Conservation (phyloP, 2,113 vertebrate genomes). For the Lamprologus tigripictilis region DNA sequence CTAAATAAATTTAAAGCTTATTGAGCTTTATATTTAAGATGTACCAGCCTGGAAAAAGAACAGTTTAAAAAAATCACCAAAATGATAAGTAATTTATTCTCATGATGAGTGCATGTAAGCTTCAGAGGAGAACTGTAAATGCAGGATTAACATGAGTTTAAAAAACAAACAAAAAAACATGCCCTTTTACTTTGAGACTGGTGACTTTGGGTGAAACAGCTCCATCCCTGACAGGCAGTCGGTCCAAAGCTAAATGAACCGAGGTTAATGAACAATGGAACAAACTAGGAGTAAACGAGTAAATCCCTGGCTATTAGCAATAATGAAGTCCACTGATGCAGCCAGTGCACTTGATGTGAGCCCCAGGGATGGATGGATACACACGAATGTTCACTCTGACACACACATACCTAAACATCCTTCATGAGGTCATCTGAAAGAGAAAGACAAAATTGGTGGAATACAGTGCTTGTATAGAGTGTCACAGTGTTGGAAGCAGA, state of each 20-base stretch:
- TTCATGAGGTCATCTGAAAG: background rate
- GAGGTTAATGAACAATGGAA: constrained; percentile 50
- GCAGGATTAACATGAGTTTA: background rate
- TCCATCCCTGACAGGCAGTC: background rate
- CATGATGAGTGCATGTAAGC: background rate
- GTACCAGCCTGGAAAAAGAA: background rate
- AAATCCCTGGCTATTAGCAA: constrained; percentile 25
- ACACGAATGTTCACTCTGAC: background rate
- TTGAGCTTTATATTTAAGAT: background rate
- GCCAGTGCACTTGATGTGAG: constrained; percentile 16
- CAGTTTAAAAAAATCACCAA: background rate
- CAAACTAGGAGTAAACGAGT: constrained; percentile 13
- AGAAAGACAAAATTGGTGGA: background rate
- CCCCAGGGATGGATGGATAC: constrained; percentile 19
- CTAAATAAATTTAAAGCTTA: background rate
- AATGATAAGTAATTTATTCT: fast-evolving
- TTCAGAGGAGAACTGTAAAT: background rate
- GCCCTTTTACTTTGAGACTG: background rate
- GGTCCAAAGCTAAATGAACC: constrained; percentile 7
- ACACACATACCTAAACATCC: background rate
- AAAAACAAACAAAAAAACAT: background rate
- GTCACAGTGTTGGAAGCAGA: background rate
- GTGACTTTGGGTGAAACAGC: background rate
- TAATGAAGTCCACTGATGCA: constrained; percentile 52
- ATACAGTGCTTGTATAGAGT: background rate